Conservation (phyloP, 1,140 invertebrate genomes). For the Heliconius melpomene region DNA sequence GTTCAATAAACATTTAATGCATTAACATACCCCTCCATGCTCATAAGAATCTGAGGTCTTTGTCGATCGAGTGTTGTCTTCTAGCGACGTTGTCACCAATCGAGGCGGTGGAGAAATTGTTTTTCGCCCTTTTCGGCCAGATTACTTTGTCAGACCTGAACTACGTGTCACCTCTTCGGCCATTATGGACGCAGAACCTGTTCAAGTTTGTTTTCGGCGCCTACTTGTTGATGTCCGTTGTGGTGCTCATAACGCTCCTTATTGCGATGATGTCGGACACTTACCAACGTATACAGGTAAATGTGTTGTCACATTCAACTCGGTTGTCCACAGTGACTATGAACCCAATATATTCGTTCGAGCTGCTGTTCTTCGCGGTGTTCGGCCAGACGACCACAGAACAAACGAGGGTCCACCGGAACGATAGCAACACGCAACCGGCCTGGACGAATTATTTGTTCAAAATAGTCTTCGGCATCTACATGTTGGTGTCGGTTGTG, state of each 20-base stretch:
- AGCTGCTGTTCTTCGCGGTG: conserved; percentile 99
- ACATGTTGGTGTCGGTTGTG: conserved; percentile 99
- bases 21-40: conserved; percentile 65
- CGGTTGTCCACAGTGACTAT: conserved; percentile 90
- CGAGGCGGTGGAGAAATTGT: conserved; percentile 97
- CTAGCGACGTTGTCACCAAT: conserved; percentile 92
- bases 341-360: conserved; percentile 94
- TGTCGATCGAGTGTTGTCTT: conserved; percentile 68
- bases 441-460: conserved; percentile 89
- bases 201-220: conserved; percentile 95
- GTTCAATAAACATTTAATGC: conserved; percentile 39
- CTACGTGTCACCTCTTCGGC: conserved; percentile 84
- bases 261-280: conserved; percentile 99
- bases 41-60: conserved; percentile 62
- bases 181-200: conserved; percentile 89
- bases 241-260: conserved; percentile 98
- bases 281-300: conserved; percentile 97
- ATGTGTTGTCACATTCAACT: conserved; percentile 59
- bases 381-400: conserved; percentile 98
- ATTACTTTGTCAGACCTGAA: conserved; percentile 93
- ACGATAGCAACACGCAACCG: conserved; percentile 83
- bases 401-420: conserved; percentile 85
- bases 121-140: conserved; percentile 98
- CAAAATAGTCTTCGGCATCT: conserved; percentile 93
- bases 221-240: conserved; percentile 98